These are phyloP conservation scores for Antechinus stuartii DNA, from an alignment of 2,113 vertebrate species.

Conservation along the genomic window DNA sequence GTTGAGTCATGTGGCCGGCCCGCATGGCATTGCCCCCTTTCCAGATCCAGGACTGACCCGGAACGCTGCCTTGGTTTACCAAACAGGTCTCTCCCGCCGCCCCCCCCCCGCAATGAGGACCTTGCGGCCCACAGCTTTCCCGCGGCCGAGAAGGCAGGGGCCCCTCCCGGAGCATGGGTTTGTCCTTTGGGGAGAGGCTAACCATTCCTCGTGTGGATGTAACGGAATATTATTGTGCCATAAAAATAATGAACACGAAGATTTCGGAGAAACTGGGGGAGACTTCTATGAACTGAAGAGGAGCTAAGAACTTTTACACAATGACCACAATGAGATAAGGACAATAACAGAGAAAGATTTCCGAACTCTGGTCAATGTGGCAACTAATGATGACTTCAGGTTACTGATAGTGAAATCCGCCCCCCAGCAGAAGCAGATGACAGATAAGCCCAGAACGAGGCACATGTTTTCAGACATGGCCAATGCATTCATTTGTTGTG, in stretches of 20 bases:
- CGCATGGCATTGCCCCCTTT: not conserved
- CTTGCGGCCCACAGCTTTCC: not conserved
- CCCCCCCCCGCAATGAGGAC: not conserved
- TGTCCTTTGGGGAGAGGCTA: not conserved
- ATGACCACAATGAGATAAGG: not conserved
- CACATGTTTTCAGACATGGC: not conserved
- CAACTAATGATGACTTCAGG: not conserved
- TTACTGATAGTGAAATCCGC: not conserved
- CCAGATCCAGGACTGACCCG: not conserved
- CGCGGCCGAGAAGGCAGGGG: not conserved
- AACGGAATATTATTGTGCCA: not conserved
- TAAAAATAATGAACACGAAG: not conserved
- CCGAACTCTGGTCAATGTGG: not conserved
- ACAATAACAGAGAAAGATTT: not conserved
- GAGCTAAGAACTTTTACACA: not conserved
- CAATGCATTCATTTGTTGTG: not conserved
- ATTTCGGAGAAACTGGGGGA: not conserved
- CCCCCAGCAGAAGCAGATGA: not conserved
- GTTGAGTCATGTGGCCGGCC: not conserved
- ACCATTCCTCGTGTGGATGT: not conserved
- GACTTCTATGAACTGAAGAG: not conserved
- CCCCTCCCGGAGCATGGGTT: not conserved
- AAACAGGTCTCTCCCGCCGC: not conserved
- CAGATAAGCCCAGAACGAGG: not conserved
- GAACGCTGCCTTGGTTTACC: not conserved